Conservation (phyloP, 1,140 invertebrate species). For the Hirudo medicinalis region DNA sequence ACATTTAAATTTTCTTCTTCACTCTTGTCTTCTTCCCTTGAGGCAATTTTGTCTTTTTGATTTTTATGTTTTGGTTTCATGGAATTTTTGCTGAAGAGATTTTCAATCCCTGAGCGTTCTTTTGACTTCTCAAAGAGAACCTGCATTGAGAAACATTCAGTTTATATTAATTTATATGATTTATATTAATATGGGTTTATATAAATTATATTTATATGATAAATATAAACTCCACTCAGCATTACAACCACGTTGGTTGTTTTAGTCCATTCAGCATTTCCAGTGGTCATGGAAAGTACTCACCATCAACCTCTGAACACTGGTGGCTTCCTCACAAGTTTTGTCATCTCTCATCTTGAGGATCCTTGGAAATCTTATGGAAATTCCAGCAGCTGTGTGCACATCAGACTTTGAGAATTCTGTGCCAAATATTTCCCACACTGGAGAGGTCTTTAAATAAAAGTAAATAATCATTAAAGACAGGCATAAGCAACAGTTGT, state of each 20-base stretch:
- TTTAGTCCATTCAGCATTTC: no score
- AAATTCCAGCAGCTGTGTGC: slow-evolving; percentile 79
- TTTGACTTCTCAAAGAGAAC: slow-evolving; percentile 36
- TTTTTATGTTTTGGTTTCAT: slow-evolving; percentile 24
- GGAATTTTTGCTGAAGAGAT: slow-evolving; percentile 23
- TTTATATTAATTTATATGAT: no score
- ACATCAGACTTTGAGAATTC: slow-evolving; percentile 74
- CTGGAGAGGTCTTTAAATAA: slow-evolving; percentile 52
- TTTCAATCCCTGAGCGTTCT: slow-evolving; percentile 31
- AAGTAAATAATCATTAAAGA: not conserved
- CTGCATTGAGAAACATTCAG: slow-evolving; percentile 23
- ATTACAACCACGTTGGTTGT: no score
- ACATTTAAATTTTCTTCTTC: not conserved
- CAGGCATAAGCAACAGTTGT: no score
- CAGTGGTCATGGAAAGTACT: not conserved
- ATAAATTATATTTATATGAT: no score
- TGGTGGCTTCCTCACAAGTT: slow-evolving; percentile 66
- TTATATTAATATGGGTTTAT: no score
- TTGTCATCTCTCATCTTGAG: slow-evolving; percentile 71
- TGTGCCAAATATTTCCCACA: slow-evolving; percentile 86
- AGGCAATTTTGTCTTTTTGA: slow-evolving; percentile 15
- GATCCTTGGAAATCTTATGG: slow-evolving; percentile 66
- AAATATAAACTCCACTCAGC: not conserved
- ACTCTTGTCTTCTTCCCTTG: slow-evolving; percentile 20
- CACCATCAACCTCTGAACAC: slow-evolving; percentile 54